These are phyloP conservation scores for Lithobates pipiens DNA, from an alignment of 2,797 vertebrate species.

Conservation along the genomic window DNA sequence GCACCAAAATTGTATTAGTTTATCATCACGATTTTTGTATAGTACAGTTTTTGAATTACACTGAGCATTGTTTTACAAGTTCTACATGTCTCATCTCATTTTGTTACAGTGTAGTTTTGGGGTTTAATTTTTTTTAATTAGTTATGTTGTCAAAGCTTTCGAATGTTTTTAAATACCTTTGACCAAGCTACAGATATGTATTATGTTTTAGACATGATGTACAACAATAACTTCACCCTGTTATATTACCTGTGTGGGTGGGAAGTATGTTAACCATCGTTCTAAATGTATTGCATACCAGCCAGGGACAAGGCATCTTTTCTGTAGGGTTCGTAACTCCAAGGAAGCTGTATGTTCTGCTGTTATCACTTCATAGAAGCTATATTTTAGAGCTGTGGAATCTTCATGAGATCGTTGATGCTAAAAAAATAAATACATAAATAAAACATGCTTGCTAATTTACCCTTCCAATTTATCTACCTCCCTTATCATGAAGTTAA, in stretches of 20 bases:
- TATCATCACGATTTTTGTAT: too few species aligned
- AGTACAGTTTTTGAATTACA: too few species aligned
- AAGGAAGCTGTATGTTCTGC: slow-evolving; percentile 77
- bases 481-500: too few species aligned
- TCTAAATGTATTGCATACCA: slow-evolving; percentile 91
- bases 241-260: slow-evolving; percentile 86
- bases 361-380: slow-evolving; percentile 92
- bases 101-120: too few species aligned
- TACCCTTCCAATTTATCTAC: neutral
- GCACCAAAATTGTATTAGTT: too few species aligned
- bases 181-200: too few species aligned
- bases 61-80: too few species aligned
- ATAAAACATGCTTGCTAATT: slow-evolving; percentile 11
- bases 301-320: slow-evolving; percentile 87
- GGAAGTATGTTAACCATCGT: slow-evolving; percentile 88
- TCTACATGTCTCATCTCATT: too few species aligned
- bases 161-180: too few species aligned
- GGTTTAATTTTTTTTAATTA: too few species aligned
- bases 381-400: slow-evolving; percentile 86
- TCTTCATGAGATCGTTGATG: slow-evolving; percentile 96
- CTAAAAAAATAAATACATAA: slow-evolving; percentile 68
- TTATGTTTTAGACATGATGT: neutral
- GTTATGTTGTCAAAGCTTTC: too few species aligned
- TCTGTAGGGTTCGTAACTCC: slow-evolving; percentile 86
- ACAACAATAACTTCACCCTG: neutral